Conservation (phyloP, 37 sponge, comb jelly and placozoan genomes). For the Dysidea cf. avara region DNA sequence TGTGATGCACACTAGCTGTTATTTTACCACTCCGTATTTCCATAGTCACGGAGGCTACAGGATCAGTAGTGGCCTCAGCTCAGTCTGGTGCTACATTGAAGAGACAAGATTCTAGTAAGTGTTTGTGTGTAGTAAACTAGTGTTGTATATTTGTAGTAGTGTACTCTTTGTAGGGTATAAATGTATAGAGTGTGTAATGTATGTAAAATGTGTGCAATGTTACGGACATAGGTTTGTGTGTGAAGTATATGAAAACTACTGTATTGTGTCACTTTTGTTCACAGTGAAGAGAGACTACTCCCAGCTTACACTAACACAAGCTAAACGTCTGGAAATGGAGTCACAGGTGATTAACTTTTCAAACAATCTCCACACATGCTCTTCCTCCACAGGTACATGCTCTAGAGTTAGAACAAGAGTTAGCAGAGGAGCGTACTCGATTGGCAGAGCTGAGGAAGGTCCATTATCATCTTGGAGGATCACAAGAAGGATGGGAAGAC, state of each 20-base stretch:
- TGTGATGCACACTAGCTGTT: not conserved
- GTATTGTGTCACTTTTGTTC: too few relatives aligned
- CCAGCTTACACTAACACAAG: slow-evolving; percentile 83
- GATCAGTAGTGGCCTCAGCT: slow-evolving; percentile 88
- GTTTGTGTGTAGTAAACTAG: too few relatives aligned
- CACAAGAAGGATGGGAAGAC: slow-evolving; percentile 90
- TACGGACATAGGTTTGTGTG: too few relatives aligned
- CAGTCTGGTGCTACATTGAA: slow-evolving; percentile 50
- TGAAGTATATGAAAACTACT: too few relatives aligned
- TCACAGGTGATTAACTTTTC: slow-evolving; percentile 57
- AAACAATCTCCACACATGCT: not conserved
- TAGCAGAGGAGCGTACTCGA: slow-evolving; percentile 81
- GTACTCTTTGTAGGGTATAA: too few relatives aligned
- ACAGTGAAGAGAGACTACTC: slow-evolving; percentile 71
- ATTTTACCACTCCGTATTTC: not conserved
- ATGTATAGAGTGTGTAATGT: too few relatives aligned
- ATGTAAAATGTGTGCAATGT: too few relatives aligned
- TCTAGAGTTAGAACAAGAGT: slow-evolving; percentile 86
- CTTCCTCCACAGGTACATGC: slow-evolving; percentile 60
- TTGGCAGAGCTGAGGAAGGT: slow-evolving; percentile 86
- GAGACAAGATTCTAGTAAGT: not conserved
- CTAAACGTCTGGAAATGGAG: slow-evolving; percentile 95
- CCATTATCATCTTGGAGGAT: slow-evolving; percentile 90
- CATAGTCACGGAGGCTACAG: slow-evolving; percentile 86
- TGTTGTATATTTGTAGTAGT: too few relatives aligned